Evolutionary conservation across 2,888 invertebrate species (phyloP), one percentile per base, ranked within the genome.

Genomic region (Athripsodes cinereus): DNA sequence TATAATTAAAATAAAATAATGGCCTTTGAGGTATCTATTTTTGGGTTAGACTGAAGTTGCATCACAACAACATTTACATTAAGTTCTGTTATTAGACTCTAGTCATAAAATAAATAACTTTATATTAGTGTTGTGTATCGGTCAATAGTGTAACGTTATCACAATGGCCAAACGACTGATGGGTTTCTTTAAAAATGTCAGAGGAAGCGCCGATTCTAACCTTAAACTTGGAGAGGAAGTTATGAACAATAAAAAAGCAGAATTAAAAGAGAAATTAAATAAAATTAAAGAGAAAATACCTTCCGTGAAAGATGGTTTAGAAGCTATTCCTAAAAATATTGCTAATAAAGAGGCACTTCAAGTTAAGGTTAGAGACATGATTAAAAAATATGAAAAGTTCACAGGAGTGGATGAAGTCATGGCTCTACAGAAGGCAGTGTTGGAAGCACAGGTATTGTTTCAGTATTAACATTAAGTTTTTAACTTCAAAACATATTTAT

Each of bases 391-490:
- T 72, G 89, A 88, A 68, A 83, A 86, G 67, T 78, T 88, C 54
- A 86, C 90, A 5, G 91, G 91, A 1, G 78, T 91, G 52, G 85
- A 86, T 63, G 89, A 90, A 71, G 89, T 92, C 2, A 83, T 85
- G 75, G 76, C 80, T 26, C 85, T 88, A 31, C 91, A 92, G 68
- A 81, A 83, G 63, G 81, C 85, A 52, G 91, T 92, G 1, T 78
- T 89, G 1, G 78, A 83, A 66, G 85, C 87, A 26, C 83, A 83
- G 75, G 83, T 83, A 67, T 16, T 5, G 26, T 40, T 40, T n/a
- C n/a, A n/a, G n/a, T n/a, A n/a, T n/a, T n/a, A n/a, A n/a, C n/a
- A n/a, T n/a, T n/a, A n/a, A n/a, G n/a, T n/a, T n/a, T n/a, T n/a
- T n/a, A n/a, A n/a, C n/a, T n/a, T n/a, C n/a, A n/a, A n/a, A n/a